Percentiles rank a stretch among this genome's conserved stretches.
These are phyloP conservation scores for Hestina assimilis DNA, from an alignment of 1,140 invertebrate species.

Conservation along the genomic window DNA sequence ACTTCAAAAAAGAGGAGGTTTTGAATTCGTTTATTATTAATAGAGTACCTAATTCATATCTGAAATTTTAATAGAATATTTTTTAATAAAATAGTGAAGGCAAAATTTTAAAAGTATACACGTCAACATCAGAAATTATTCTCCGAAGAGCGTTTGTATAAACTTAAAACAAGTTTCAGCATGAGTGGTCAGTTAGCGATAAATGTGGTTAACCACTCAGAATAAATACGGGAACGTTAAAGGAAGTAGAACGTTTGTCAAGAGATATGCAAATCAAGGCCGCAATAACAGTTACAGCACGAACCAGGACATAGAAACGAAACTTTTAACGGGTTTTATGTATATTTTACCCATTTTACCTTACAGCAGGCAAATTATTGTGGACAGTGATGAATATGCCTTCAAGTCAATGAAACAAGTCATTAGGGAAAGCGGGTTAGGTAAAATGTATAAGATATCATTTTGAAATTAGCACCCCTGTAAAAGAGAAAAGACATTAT, in stretches of 20 bases:
- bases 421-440: too few species aligned
- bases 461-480: too few species aligned
- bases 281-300: slow-evolving; percentile 7
- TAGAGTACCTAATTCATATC: too few species aligned
- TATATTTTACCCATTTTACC: neutral
- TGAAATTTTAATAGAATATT: too few species aligned
- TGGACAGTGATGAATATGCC: neutral
- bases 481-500: too few species aligned
- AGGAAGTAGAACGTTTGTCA: slow-evolving; percentile 7
- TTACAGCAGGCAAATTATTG: neutral
- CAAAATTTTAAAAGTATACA: too few species aligned
- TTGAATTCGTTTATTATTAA: too few species aligned
- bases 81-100: too few species aligned
- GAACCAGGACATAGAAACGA: neutral
- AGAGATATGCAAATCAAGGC: slow-evolving; percentile 14
- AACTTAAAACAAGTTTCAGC: neutral
- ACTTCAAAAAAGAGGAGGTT: too few species aligned
- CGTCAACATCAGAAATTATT: too few species aligned
- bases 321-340: neutral
- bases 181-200: neutral
- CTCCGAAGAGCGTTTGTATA: too few species aligned
- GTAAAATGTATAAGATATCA: too few species aligned
- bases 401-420: neutral
- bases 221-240: slow-evolving; percentile 11
- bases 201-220: neutral